These are phyloP conservation scores for Eustalomyia histrio DNA, from an alignment of 2,888 invertebrate species.

Conservation along the genomic window DNA sequence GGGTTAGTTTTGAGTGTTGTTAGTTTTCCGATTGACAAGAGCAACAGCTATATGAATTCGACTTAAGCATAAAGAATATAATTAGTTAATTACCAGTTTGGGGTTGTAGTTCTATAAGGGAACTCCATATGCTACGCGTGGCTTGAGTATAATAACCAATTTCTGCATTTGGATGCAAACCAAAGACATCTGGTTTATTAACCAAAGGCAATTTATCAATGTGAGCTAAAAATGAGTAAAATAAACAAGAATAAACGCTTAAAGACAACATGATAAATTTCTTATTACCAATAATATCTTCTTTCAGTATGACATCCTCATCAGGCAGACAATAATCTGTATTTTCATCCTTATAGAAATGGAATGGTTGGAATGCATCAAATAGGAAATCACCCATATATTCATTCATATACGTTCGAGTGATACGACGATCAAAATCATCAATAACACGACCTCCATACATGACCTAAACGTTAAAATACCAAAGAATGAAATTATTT, in stretches of 20 bases:
- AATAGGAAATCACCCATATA: constrained; percentile 97
- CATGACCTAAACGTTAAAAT: constrained; percentile 85
- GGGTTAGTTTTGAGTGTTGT: too few relatives aligned
- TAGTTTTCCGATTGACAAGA: too few relatives aligned
- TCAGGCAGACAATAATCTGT: constrained; percentile 90
- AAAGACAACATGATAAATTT: background rate
- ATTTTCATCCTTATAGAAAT: constrained; percentile 88
- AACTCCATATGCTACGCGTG: constrained; percentile 91
- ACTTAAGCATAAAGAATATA: too few relatives aligned
- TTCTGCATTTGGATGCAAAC: constrained; percentile 96
- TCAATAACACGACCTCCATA: constrained; percentile 97
- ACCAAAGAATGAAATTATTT: background rate
- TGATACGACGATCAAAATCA: constrained; percentile 92
- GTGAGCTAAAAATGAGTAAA: constrained; percentile 80
- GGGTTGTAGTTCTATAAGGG: constrained; percentile 93
- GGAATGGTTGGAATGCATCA: constrained; percentile 94
- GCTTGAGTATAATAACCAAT: constrained; percentile 95
- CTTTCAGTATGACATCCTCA: constrained; percentile 82
- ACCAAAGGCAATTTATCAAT: constrained; percentile 90
- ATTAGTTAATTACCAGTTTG: constrained; percentile 85
- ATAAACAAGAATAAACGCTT: background rate
- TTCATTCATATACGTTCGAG: constrained; percentile 94
- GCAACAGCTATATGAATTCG: too few relatives aligned
- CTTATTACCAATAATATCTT: constrained; percentile 85
- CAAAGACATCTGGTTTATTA: constrained; percentile 94